These are phyloP conservation scores for Cydia strobilella DNA, from an alignment of 1,140 invertebrate species.

Conservation along the genomic window DNA sequence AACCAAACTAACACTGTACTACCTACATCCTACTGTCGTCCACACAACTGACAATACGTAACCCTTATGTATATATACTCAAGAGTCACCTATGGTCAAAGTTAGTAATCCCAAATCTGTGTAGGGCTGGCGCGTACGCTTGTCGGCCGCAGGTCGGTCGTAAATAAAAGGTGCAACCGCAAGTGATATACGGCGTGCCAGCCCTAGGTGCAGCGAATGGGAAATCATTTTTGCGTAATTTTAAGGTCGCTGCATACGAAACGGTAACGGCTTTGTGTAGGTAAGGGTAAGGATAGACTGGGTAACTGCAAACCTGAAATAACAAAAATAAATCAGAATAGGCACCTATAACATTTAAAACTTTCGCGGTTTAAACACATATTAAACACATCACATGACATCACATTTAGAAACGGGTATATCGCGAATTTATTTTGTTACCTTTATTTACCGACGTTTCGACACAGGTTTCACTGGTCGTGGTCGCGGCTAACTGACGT, in stretches of 20 bases:
- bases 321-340: too few species aligned
- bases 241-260: neutral
- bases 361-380: too few species aligned
- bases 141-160: conserved; percentile 26
- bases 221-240: conserved; percentile 6
- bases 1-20: too few species aligned
- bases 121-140: neutral
- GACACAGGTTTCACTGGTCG: too few species aligned
- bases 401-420: too few species aligned
- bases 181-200: conserved; percentile 13
- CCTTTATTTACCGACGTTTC: too few species aligned
- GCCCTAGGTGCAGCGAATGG: neutral
- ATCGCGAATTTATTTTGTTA: too few species aligned
- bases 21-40: too few species aligned
- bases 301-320: too few species aligned
- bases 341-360: too few species aligned
- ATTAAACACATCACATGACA: too few species aligned
- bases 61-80: neutral
- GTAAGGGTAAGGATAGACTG: neutral
- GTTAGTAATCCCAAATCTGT: neutral
- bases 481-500: too few species aligned
- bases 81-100: neutral
- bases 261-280: neutral
- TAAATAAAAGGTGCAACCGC: conserved; percentile 30
- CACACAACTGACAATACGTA: neutral